Evolutionary conservation across 2,888 invertebrate genomes (phyloP).

Genomic region (Furcula furcula): DNA sequence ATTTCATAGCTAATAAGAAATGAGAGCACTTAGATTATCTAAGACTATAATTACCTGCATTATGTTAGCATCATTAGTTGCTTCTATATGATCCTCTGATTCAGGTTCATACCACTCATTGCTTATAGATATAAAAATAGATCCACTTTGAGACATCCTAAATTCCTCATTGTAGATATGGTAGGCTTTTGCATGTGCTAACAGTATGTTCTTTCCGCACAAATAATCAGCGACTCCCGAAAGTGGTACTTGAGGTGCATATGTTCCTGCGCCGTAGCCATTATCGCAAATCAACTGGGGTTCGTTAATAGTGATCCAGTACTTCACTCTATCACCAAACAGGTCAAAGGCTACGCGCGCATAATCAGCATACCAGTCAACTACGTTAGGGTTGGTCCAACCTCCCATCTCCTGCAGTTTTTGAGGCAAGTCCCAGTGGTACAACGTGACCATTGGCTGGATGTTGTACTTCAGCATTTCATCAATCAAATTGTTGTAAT

Average conservation of each 20-base stretch:
- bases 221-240: slow-evolving; percentile 66
- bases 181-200: slow-evolving; percentile 79
- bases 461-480: slow-evolving; percentile 81
- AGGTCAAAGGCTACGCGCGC: slow-evolving; percentile 56
- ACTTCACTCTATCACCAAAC: slow-evolving; percentile 70
- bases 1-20: no score
- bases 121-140: slow-evolving; percentile 29
- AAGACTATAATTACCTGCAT: no score
- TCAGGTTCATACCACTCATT: slow-evolving; percentile 61
- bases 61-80: slow-evolving; percentile 64
- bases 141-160: slow-evolving; percentile 42
- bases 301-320: slow-evolving; percentile 83
- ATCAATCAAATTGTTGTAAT: slow-evolving; percentile 73
- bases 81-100: slow-evolving; percentile 60
- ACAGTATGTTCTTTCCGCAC: slow-evolving; percentile 64
- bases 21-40: no score
- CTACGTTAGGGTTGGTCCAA: slow-evolving; percentile 62
- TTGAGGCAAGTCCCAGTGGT: slow-evolving; percentile 78
- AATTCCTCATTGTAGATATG: slow-evolving; percentile 73
- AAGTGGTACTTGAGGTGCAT: slow-evolving; percentile 48
- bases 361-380: slow-evolving; percentile 70
- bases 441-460: slow-evolving; percentile 79
- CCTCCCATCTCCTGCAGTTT: slow-evolving; percentile 79
- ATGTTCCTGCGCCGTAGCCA: slow-evolving; percentile 58
- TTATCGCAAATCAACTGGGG: slow-evolving; percentile 53